Percentiles rank a stretch among this genome's conserved stretches.
phyloP scores from a whole-genome alignment of 2,113 vertebrate species.

The Corythaixoides concolor region DNA sequence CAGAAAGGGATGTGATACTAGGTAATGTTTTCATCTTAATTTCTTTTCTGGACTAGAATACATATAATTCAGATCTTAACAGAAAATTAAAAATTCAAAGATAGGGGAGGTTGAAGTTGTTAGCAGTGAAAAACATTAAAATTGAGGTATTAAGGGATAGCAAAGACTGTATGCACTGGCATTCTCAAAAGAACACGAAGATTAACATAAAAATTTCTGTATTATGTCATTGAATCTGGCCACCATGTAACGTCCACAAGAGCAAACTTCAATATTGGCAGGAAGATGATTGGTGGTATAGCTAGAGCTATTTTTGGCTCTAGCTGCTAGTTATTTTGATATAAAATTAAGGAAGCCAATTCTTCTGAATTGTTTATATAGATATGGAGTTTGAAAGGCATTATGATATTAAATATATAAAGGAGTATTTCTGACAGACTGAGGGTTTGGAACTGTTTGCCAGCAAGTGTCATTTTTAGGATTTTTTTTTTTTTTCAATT shows the following conservation, averaged over 20 bases:
- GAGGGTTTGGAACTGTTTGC: background rate
- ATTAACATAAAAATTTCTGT: background rate
- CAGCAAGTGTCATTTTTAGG: background rate
- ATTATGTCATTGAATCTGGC: background rate
- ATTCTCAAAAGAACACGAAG: background rate
- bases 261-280: background rate
- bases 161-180: background rate
- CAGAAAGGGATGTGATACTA: background rate
- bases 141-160: background rate
- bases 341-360: background rate
- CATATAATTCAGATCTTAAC: background rate
- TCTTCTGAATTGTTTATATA: background rate
- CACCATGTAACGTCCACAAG: background rate
- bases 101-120: background rate
- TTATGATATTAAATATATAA: background rate
- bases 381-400: background rate
- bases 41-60: background rate
- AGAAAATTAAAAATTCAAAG: background rate
- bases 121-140: background rate
- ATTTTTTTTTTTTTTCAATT: background rate
- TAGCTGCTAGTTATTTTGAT: background rate
- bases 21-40: background rate
- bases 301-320: background rate
- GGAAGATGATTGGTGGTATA: background rate
- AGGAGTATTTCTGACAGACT: background rate